Evolutionary conservation across 2,113 vertebrate genomes (phyloP).

Genomic region (Anarhynchus alexandrinus): DNA sequence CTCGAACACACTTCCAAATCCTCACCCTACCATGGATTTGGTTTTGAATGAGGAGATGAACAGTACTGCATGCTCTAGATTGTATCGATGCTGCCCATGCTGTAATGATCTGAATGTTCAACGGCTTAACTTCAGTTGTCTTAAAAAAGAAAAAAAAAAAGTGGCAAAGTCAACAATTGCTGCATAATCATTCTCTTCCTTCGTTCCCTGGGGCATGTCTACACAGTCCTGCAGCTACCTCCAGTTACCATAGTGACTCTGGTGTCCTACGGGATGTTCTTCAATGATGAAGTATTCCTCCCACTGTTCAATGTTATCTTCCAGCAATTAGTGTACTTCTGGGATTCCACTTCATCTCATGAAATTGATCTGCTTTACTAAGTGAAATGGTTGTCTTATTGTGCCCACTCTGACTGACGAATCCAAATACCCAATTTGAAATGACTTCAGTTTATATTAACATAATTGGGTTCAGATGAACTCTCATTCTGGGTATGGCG

Average conservation of each 20-base stretch:
- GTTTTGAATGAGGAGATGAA: neutral
- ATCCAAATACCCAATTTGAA: neutral
- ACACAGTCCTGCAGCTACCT: neutral
- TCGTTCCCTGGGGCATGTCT: neutral
- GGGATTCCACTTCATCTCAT: neutral
- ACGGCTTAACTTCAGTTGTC: neutral
- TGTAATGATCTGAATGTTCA: neutral
- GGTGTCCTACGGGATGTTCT: neutral
- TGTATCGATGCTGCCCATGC: neutral
- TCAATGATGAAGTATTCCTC: neutral
- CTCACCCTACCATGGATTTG: neutral
- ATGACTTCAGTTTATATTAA: neutral
- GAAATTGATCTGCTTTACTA: neutral
- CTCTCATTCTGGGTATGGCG: neutral
- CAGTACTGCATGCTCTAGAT: neutral
- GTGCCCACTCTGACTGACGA: neutral
- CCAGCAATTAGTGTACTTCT: neutral
- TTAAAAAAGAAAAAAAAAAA: no score
- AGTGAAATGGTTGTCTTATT: rapidly evolving
- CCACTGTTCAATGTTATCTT: neutral
- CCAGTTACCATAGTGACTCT: neutral
- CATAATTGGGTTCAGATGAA: neutral
- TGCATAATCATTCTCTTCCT: neutral
- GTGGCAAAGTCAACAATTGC: neutral
- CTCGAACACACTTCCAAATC: neutral